Evolutionary conservation across 2,797 vertebrate genomes (phyloP).

Genomic region (Alcedo atthis): DNA sequence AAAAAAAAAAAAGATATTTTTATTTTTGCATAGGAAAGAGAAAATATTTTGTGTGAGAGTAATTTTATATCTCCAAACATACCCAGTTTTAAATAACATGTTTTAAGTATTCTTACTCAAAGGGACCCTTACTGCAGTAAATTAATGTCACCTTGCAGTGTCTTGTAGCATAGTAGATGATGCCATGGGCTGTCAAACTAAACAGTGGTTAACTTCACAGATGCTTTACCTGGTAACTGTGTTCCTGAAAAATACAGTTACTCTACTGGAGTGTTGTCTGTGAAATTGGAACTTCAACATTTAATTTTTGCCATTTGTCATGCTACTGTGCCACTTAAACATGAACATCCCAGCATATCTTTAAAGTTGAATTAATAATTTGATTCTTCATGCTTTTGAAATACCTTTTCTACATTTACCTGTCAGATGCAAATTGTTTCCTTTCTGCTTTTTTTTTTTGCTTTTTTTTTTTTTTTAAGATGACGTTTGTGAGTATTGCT

Average conservation of each 20-base stretch:
- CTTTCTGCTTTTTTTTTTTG: neutral
- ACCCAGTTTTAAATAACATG: neutral
- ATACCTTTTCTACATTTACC: neutral
- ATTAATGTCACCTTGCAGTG: neutral
- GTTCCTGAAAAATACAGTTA: slow-evolving; percentile 23
- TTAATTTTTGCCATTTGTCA: neutral
- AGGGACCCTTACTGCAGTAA: neutral
- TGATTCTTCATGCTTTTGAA: neutral
- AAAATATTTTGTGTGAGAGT: neutral
- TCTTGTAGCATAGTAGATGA: neutral
- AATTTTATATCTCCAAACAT: neutral
- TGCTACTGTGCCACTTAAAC: neutral
- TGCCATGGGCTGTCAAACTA: neutral
- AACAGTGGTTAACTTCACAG: neutral
- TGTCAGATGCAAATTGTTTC: neutral
- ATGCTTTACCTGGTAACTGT: neutral
- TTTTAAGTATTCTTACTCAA: neutral
- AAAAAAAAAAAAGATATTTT: neutral
- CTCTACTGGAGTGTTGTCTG: neutral
- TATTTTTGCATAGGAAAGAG: neutral
- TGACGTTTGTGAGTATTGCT: neutral
- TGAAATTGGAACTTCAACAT: slow-evolving; percentile 6
- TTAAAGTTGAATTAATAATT: neutral
- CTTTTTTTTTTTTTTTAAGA: neutral
- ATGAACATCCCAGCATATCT: neutral